Evolutionary conservation across 2,888 invertebrate genomes (phyloP).

Genomic region (Eilema sororculum): DNA sequence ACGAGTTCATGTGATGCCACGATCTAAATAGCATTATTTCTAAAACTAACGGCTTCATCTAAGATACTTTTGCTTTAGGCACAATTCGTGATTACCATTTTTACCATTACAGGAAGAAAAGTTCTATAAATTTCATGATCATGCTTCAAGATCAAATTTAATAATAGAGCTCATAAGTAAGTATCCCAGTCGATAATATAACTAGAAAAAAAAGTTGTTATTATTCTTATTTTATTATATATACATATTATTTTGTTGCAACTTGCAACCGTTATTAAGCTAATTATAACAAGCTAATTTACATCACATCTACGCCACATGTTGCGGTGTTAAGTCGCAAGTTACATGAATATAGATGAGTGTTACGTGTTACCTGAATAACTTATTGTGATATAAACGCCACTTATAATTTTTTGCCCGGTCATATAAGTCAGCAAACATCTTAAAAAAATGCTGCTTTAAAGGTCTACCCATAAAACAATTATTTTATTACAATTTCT

Average conservation of each 20-base stretch:
- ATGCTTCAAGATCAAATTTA: no score
- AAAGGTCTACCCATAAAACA: no score
- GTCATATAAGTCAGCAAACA: no score
- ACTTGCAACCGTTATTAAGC: background rate
- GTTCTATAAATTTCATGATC: no score
- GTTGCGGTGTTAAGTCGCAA: slow-evolving; percentile 5
- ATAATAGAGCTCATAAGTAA: background rate
- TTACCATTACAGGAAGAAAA: no score
- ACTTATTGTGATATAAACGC: background rate
- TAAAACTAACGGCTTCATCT: background rate
- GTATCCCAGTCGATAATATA: background rate
- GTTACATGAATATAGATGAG: slow-evolving; percentile 4
- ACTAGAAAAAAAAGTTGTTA: background rate
- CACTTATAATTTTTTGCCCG: background rate
- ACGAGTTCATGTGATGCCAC: background rate
- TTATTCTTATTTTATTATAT: no score
- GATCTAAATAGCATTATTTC: slow-evolving; percentile 9
- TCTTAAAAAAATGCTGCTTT: no score
- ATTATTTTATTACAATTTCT: no score
- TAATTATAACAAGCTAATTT: background rate
- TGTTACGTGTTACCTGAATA: background rate
- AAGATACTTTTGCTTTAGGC: no score
- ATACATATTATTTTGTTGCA: no score
- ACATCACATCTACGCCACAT: background rate
- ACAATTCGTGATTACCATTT: no score